These are phyloP conservation scores for Rhynchophorus ferrugineus DNA, from an alignment of 1,140 invertebrate genomes.

Conservation along the genomic window DNA sequence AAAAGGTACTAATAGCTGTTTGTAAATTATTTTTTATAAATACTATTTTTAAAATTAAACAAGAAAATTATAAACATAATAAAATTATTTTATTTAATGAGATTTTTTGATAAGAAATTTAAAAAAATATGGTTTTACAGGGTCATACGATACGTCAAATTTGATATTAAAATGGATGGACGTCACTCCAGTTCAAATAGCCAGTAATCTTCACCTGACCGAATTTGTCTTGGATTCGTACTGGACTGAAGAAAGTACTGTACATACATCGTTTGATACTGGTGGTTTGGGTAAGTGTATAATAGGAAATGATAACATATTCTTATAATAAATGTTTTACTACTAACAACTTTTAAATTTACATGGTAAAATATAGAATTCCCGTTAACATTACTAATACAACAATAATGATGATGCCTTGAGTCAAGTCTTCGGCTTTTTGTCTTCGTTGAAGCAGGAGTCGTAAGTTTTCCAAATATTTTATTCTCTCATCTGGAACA, in stretches of 20 bases:
- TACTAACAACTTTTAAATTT: not conserved
- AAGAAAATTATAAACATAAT: too few relatives aligned
- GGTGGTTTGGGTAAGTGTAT: conserved; percentile 56
- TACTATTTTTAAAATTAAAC: too few relatives aligned
- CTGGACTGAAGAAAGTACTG: conserved; percentile 61
- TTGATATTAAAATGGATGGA: conserved; percentile 68
- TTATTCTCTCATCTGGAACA: conserved; percentile 15
- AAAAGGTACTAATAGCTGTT: too few relatives aligned
- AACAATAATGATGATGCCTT: conserved; percentile 22
- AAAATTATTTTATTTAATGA: too few relatives aligned
- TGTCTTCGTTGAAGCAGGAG: conserved; percentile 11
- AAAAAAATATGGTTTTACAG: too few relatives aligned
- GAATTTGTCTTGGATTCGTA: conserved; percentile 65
- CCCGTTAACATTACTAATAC: conserved; percentile 15
- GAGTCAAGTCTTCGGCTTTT: conserved; percentile 19
- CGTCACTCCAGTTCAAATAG: conserved; percentile 63
- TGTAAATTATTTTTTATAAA: too few relatives aligned
- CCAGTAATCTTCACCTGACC: conserved; percentile 70
- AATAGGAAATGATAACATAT: not conserved
- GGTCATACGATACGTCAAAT: conserved; percentile 72
- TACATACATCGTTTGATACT: conserved; percentile 59
- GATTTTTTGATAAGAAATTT: too few relatives aligned
- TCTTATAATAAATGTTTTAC: not conserved
- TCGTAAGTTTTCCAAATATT: conserved; percentile 14
- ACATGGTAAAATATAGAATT: not conserved